Evolutionary conservation across 2,888 invertebrate species (phyloP).

Genomic region (Drosophila limbata): DNA sequence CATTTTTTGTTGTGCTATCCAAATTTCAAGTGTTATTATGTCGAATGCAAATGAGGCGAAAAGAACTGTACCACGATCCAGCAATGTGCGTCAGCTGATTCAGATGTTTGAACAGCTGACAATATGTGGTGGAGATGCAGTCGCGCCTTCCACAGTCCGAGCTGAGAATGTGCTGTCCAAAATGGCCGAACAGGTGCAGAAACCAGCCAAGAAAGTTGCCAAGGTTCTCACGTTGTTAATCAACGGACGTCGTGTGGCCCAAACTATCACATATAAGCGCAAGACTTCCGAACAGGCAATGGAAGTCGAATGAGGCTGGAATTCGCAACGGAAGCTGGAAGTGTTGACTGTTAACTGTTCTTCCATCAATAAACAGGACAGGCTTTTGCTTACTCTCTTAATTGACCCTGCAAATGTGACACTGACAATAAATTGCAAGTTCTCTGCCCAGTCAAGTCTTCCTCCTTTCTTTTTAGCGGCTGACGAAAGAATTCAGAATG

Average conservation of each 20-base stretch:
- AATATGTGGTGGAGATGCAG: not conserved
- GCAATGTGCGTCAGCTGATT: conserved; percentile 31
- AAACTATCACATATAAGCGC: not conserved
- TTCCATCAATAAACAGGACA: not conserved
- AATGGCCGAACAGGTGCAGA: no score
- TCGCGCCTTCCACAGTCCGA: not conserved
- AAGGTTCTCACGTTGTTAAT: conserved; percentile 28
- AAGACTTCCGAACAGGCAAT: not conserved
- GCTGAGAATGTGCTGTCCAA: not conserved
- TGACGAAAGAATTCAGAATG: conserved; percentile 17
- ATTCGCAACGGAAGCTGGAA: not conserved
- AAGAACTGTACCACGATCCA: not conserved
- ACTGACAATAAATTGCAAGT: not conserved
- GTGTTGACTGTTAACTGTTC: not conserved
- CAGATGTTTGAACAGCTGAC: conserved; percentile 34
- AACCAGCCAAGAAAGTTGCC: not conserved
- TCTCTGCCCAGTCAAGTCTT: conserved; percentile 3
- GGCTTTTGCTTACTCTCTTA: not conserved
- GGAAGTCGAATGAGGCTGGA: not conserved
- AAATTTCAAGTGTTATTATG: conserved; percentile 14
- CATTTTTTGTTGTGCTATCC: not conserved
- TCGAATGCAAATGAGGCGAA: not conserved
- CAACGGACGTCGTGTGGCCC: conserved; percentile 35
- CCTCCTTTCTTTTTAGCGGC: not conserved
- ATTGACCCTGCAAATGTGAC: conserved; percentile 1